Base-by-base conservation (phyloP, 2,113 vertebrate species). In the Condylura cristata region DNA sequence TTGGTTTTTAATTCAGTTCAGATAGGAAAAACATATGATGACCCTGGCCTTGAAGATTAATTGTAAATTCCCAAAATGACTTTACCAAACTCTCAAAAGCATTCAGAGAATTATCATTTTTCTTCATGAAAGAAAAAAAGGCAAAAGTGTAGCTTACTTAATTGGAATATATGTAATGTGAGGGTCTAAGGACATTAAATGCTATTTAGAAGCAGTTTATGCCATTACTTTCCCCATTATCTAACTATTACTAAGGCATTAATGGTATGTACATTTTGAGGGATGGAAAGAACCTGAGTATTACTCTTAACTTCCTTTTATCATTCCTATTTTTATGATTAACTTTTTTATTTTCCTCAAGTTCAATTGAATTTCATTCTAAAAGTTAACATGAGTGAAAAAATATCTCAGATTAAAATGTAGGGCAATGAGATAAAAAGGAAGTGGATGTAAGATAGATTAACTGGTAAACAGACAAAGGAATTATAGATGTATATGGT, bases 401-500 rank as follows among this genome's bases (percentile, higher is more conserved):
- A 97, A 97, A 91, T 46, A 93, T 61, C 90, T 86, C 32, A 24
- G 75, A 87, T 91, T 96, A 93, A 89, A 90, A 97, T 93, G 5
- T 84, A 96, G 72, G 16, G 37, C 93, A 92, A 91, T 75, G 65
- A 94, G 79, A 66, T 60, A 58, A 96, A 97, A 90, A 75, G 30
- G 4, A 74, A 95, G 58, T 92, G 89, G 20, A 93, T 39, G 26
- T 65, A 56, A 95, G 79, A 97, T 71, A 93, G 26, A 32, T 28
- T 5, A 80, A 81, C 93, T 96, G 97, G 96, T 96, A 80, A 90
- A 74, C 32, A 97, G 89, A 86, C 82, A 93, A 86, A 65, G 51
- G n/a, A 91, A 96, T 97, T 97, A 97, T 71, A 94, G 97, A 96
- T 95, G 78, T 92, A 61, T 70, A 88, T 28, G 91, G 44, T 95